phyloP scores from a whole-genome alignment of 2,888 invertebrate genomes.

The Amorpha juglandis region DNA sequence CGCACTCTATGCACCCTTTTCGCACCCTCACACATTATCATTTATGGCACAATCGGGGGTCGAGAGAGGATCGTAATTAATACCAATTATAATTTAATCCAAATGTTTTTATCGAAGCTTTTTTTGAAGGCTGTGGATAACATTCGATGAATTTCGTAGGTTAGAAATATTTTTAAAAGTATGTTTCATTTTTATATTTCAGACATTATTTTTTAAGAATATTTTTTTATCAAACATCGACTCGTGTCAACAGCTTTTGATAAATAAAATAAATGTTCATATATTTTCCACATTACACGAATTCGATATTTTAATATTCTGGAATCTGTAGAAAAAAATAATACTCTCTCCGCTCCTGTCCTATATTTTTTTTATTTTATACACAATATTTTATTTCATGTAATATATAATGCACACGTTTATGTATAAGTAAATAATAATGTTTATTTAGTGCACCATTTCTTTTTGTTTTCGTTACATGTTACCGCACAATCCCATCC shows the following conservation, averaged over 20 bases:
- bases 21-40: not conserved
- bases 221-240: no score
- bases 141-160: no score
- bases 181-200: not conserved
- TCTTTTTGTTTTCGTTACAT: conserved; percentile 83
- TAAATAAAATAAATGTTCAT: not conserved
- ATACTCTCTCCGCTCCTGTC: not conserved
- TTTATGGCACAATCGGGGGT: not conserved
- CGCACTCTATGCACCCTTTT: not conserved
- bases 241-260: no score
- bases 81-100: not conserved
- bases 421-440: conserved; percentile 52
- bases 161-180: not conserved
- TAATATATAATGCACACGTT: conserved; percentile 29
- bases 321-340: not conserved
- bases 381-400: conserved; percentile 11
- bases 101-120: not conserved
- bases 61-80: not conserved
- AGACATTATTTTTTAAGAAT: not conserved
- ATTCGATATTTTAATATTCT: not conserved
- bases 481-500: conserved; percentile 82
- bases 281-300: not conserved
- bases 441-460: conserved; percentile 83
- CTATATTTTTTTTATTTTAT: not conserved
- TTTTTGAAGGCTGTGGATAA: no score